Base-by-base conservation (phyloP, 1,140 invertebrate species). In the Megalopta genalis region DNA sequence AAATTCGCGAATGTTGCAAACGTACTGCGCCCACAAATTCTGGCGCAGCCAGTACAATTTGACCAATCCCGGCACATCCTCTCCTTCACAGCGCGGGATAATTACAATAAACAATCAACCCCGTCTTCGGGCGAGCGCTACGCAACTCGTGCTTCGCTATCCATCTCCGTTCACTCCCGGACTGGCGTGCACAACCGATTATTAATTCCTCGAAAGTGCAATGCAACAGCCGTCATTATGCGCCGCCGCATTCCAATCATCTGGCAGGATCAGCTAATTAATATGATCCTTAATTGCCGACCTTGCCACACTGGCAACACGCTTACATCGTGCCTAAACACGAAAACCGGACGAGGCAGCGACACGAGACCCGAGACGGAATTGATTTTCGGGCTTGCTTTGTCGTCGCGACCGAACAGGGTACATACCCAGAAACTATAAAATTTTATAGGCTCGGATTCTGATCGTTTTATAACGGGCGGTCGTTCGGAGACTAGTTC, bases 151-250 rank as follows among this genome's bases (percentile, higher is more conserved):
- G 27, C 8, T 39, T 18, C 21, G 39, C 63, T 37, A 42, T 65
- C 23, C 63, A 21, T 62, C 71, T 23, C 21, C 60, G 16, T 64
- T 52, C 60, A 64, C 60, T 64, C 49, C 5, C 25, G 14, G n/a
- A 73, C 16, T 25, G 27, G 46, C 25, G 42, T 32, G 46, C 27
- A 1, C 42, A 37, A 63, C n/a, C n/a, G 12, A 27, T 32, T 73
- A 46, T 62, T 62, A 62, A 72, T 72, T 72, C 62, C 60, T 62
- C 60, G 39, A 72, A 72, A 62, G 70, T 72, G 27, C 49, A 18
- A 10, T 16, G 10, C 18, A 4, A 14, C 18, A 9, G 3, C 18
- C 39, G 12, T 65, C 63, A 65, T 32, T 72, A 27, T 10, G 6
- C 12, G 23, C 10, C 21, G 14, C 70, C 21, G 60, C 57, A 72